A percentile compares a stretch with the other conserved stretches of the same genome.
phyloP scores from a whole-genome alignment of 2,888 invertebrate genomes.

The Perithous albicinctus region DNA sequence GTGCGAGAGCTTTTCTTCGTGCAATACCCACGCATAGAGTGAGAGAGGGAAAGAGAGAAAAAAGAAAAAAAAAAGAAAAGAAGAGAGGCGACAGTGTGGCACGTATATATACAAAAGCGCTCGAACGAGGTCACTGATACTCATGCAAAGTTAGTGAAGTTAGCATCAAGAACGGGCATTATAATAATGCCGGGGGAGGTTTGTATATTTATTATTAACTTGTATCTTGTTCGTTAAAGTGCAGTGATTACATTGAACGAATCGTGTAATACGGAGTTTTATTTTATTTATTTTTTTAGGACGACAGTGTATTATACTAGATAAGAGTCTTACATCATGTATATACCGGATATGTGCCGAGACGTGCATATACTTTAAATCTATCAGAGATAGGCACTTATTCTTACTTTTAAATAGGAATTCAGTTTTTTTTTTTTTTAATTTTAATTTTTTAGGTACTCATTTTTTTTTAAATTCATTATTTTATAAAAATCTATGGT shows the following conservation, averaged over 20 bases:
- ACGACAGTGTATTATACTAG: neutral
- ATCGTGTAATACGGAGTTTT: slow-evolving; percentile 9
- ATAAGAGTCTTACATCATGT: neutral
- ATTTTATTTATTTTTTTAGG: neutral
- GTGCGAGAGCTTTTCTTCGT: slow-evolving; percentile 13
- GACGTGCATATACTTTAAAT: neutral
- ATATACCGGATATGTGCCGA: neutral
- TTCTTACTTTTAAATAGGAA: neutral
- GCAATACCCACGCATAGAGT: slow-evolving; percentile 16
- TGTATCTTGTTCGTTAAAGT: slow-evolving; percentile 12
- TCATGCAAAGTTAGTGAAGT: slow-evolving; percentile 13
- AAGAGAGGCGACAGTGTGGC: slow-evolving; percentile 14
- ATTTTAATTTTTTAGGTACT: no score
- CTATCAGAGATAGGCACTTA: neutral
- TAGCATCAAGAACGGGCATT: slow-evolving; percentile 4
- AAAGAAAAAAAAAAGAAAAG: no score
- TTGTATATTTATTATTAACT: slow-evolving; percentile 21
- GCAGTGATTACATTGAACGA: slow-evolving; percentile 12
- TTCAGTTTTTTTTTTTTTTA: neutral
- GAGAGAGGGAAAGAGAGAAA: no score
- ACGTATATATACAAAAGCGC: neutral
- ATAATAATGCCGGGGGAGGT: slow-evolving; percentile 12
- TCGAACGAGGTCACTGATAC: slow-evolving; percentile 35
- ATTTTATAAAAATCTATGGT: neutral
- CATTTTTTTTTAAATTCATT: no score